Base-by-base conservation (phyloP, 2,888 invertebrate species). In the Xanthia togata region DNA sequence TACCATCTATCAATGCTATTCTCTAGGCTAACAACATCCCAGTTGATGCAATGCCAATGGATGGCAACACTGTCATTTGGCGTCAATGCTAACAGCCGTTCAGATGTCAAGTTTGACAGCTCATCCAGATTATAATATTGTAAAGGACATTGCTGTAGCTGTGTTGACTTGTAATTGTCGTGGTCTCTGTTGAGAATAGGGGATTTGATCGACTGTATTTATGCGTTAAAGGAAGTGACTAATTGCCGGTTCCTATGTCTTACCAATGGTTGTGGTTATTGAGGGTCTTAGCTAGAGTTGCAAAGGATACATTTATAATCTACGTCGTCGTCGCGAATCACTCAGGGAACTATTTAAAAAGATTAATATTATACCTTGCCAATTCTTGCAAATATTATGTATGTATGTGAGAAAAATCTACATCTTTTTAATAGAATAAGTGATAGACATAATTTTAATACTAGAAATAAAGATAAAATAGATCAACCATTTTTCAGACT, bases 51-150 rank as follows among this genome's bases (percentile, higher is more conserved):
- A 77, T 55, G 59, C 71, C 60, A 62, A 55, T 47, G 0, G 14
- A 44, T 59, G 50, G 63, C 50, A 68, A 17, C 68, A 68, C 68
- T 65, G 78, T 69, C 71, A 59, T 26, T 78, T 14, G 53, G 6
- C 78, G 55, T 82, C 67, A 77, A 71, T 26, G 35, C 41, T 44
- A 64, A 60, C 78, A 72, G 60, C 65, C 67, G 53, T 14, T 31
- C 50, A 64, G 47, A 53, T 68, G 83, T 82, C 83, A 72, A 9
- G 14, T 62, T 53, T 78, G 83, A 81, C 72, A 83, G 69, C 65
- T 83, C 55, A 57, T 59, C 68, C 41, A 44, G 68, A 55, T 69
- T 72, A 69, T 57, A 73, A 69, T 57, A 73, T 69, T 60, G 71
- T 81, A 5, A 44, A 65, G 60, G 50, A 53, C 11, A 59, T 20